Evolutionary conservation across 2,113 vertebrate species (phyloP), one percentile per base, ranked within the genome.

Genomic region (Leucosticte australis): DNA sequence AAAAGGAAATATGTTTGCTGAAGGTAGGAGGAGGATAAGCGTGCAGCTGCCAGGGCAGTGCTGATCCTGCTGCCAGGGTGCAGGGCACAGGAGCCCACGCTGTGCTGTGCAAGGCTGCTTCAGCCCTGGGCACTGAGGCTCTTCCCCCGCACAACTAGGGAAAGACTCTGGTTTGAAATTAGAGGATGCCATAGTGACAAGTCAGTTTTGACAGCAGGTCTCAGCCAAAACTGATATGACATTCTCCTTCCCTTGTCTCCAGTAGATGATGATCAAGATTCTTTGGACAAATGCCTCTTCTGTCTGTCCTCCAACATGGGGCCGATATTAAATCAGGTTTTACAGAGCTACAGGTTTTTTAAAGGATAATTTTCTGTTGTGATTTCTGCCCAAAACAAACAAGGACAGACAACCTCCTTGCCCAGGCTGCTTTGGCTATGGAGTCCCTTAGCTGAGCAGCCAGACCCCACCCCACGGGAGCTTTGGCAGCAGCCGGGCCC

Each of bases 391-490:
- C 15, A 1, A 52, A 77, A 14, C 7, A 49, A 53, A 28, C 20
- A 62, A 82, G 46, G 89, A 79, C 31, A 10, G 49, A 37, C 9
- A n/a, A 24, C 53, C 15, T 69, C 87, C 31, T 80, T 65, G 85
- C 39, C 62, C 3, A 9, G 41, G 52, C 89, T 89, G 49, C 69
- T 41, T 63, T 3, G 11, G 26, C 65, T 18, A 13, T 41, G 5
- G 37, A 75, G 52, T 39, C 52, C 56, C 83, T 79, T 70, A 35
- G 28, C n/a, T 15, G 39, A 95, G 82, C 71, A 71, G 64, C 15
- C 7, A 35, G 21, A 5, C 12, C 33, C 63, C 3, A 1, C 16
- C 14, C 28, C 1, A 3, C 0, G 0, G 64, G 37, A n/a, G 41
- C 53, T 19, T 1, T 21, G 1, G 5, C 55, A 42, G 73, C 44